Conservation (phyloP, 2,113 vertebrate genomes). For the Procapra przewalskii region DNA sequence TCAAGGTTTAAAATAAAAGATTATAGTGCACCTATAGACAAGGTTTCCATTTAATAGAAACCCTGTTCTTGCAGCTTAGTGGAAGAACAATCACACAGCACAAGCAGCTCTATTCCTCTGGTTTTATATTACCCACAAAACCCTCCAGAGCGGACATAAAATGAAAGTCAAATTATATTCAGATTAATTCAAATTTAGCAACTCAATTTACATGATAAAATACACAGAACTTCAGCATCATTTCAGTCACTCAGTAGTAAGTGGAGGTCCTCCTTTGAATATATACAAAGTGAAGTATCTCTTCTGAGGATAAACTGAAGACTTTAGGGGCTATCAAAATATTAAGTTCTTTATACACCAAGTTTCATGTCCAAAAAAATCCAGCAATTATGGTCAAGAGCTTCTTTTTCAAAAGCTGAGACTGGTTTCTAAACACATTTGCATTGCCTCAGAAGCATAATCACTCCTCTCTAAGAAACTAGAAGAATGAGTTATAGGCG, state of each 20-base stretch:
- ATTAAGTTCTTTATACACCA: not conserved
- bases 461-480: not conserved
- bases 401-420: not conserved
- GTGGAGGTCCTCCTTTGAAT: not conserved
- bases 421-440: not conserved
- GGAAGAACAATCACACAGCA: not conserved
- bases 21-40: not conserved
- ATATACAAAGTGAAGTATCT: not conserved
- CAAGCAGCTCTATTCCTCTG: not conserved
- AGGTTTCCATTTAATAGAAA: not conserved
- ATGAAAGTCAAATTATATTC: not conserved
- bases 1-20: not conserved
- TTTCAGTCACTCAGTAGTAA: not conserved
- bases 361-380: not conserved
- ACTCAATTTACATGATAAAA: not conserved
- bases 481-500: not conserved
- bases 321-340: not conserved
- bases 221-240: not conserved
- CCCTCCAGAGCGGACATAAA: not conserved
- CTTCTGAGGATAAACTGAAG: not conserved
- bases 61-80: not conserved
- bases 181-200: slow-evolving; percentile 2
- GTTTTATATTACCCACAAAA: not conserved
- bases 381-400: not conserved
- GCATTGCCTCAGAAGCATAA: not conserved